Evolutionary conservation across 2,888 invertebrate genomes (phyloP).

Genomic region (Leptopilina syphax): DNA sequence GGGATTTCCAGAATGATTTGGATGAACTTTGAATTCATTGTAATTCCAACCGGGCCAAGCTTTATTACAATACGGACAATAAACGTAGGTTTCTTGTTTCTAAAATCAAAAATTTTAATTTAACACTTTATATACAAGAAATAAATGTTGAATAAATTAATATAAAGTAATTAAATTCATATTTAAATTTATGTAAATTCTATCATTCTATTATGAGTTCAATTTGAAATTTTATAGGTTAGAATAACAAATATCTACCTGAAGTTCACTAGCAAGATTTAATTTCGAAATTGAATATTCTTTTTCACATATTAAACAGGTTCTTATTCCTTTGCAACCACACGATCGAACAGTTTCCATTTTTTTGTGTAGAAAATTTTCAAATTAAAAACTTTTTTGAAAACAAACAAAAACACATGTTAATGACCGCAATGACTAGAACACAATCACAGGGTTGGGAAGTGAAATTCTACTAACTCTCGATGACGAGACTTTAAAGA

Average conservation of each 20-base stretch:
- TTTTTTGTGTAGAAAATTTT: conserved; percentile 17
- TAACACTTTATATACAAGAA: not conserved
- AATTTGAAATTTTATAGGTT: conserved; percentile 10
- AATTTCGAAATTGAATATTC: conserved; percentile 79
- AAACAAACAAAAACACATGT: too few relatives aligned
- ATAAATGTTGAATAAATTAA: too few relatives aligned
- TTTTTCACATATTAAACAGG: conserved; percentile 91
- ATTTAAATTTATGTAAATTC: too few relatives aligned
- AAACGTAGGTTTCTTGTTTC: conserved; percentile 82
- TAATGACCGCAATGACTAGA: too few relatives aligned
- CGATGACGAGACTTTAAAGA: too few relatives aligned
- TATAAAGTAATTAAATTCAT: too few relatives aligned
- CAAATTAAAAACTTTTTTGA: too few relatives aligned
- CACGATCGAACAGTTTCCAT: conserved; percentile 87
- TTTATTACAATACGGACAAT: conserved; percentile 86
- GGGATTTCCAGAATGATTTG: conserved; percentile 81
- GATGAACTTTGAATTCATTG: conserved; percentile 81
- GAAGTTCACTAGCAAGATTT: conserved; percentile 68
- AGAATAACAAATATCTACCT: conserved; percentile 64
- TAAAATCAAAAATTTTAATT: conserved; percentile 71
- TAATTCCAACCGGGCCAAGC: conserved; percentile 87
- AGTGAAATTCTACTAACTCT: too few relatives aligned
- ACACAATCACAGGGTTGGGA: too few relatives aligned
- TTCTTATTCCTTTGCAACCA: conserved; percentile 95
- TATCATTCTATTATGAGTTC: too few relatives aligned